Conservation (phyloP, 2,888 invertebrate genomes). For the Mimumesa dahlbomi region DNA sequence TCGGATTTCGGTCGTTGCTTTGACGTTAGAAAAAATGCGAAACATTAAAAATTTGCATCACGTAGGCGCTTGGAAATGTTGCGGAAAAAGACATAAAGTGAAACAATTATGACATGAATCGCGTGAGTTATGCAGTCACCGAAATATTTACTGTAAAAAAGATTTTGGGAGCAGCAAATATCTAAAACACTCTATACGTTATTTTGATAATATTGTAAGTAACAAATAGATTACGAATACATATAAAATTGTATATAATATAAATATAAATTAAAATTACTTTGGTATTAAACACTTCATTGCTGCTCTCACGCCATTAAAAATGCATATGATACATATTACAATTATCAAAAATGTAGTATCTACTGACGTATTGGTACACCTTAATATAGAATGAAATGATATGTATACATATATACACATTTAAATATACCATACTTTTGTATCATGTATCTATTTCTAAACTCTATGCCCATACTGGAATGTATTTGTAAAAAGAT, state of each 20-base stretch:
- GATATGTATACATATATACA: conserved; percentile 42
- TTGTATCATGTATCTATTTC: conserved; percentile 34
- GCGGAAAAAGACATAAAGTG: conserved; percentile 12
- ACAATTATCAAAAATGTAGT: conserved; percentile 16
- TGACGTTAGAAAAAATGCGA: conserved; percentile 26
- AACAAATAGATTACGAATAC: no score
- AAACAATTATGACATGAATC: conserved; percentile 8
- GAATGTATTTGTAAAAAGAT: conserved; percentile 26
- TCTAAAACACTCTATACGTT: not conserved
- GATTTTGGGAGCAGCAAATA: conserved; percentile 17
- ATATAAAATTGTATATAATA: no score
- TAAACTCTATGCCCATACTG: conserved; percentile 49
- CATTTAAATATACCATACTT: conserved; percentile 34
- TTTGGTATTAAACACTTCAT: no score
- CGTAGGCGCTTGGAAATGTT: not conserved
- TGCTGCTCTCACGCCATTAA: conserved; percentile 28
- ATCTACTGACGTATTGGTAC: conserved; percentile 62
- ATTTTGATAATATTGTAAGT: not conserved
- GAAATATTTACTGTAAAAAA: conserved; percentile 3
- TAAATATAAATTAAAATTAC: no score
- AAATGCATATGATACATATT: not conserved
- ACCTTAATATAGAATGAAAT: conserved; percentile 45
- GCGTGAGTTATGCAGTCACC: conserved; percentile 8
- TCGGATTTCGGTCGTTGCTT: no score
- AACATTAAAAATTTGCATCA: conserved; percentile 2